Percentiles rank a stretch among this genome's conserved stretches.
These are phyloP conservation scores for Halictus ligatus DNA, from an alignment of 2,888 invertebrate genomes.

Conservation along the genomic window DNA sequence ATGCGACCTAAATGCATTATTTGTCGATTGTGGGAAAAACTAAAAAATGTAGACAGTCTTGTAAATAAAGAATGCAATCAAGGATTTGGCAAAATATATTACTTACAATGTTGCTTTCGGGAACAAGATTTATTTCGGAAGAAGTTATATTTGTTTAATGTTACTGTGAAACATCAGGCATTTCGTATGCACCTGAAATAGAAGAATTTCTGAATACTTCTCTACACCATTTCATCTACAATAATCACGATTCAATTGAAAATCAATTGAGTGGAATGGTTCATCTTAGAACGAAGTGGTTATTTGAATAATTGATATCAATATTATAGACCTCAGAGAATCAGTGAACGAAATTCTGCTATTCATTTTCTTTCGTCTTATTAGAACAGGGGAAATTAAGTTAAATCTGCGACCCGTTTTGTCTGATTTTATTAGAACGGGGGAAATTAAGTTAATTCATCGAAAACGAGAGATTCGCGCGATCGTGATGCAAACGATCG, in stretches of 20 bases:
- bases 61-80: too few species aligned
- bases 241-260: not conserved
- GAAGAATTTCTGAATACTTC: too few species aligned
- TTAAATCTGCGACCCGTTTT: not conserved
- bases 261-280: not conserved
- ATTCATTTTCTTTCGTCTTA: not conserved
- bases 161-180: too few species aligned
- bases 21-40: too few species aligned
- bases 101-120: too few species aligned
- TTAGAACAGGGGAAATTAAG: not conserved
- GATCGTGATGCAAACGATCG: constrained; percentile 53
- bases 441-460: constrained; percentile 43
- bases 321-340: not conserved
- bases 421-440: not conserved
- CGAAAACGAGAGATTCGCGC: constrained; percentile 50
- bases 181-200: too few species aligned
- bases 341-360: not conserved
- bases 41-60: too few species aligned
- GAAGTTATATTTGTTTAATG: too few species aligned
- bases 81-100: too few species aligned
- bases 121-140: too few species aligned
- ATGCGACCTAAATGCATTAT: too few species aligned
- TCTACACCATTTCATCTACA: not conserved
- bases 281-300: not conserved
- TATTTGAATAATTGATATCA: not conserved